Evolutionary conservation across 2,888 invertebrate species (phyloP).

Genomic region (Lingula anatina): DNA sequence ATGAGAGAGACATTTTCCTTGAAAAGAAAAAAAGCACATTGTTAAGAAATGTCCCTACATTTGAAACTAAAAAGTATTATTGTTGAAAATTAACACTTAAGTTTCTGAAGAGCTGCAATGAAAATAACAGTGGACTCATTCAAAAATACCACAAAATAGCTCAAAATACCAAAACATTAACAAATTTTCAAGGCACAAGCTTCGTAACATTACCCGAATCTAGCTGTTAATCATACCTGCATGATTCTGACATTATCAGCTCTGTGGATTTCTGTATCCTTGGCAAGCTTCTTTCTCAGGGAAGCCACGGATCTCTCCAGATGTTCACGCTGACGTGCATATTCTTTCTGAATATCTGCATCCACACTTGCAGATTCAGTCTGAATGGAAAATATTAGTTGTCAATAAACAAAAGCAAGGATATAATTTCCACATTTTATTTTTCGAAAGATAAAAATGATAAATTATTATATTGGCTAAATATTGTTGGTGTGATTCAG

Average conservation of each 20-base stretch:
- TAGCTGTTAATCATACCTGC: no score
- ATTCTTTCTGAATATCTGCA: slow-evolving; percentile 55
- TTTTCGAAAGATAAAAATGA: no score
- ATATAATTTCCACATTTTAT: no score
- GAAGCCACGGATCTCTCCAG: slow-evolving; percentile 66
- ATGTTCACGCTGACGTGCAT: slow-evolving; percentile 70
- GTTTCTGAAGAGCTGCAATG: not conserved
- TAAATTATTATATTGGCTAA: no score
- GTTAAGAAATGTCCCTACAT: not conserved
- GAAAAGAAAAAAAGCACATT: slow-evolving; percentile 27
- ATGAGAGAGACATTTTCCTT: slow-evolving; percentile 74
- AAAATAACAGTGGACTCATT: not conserved
- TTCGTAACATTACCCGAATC: no score
- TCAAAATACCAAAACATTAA: no score
- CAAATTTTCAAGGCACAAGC: no score
- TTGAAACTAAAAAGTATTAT: no score
- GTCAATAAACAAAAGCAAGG: no score
- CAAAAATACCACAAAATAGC: no score
- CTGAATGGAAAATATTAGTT: slow-evolving; percentile 10
- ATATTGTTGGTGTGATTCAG: no score
- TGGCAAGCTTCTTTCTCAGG: slow-evolving; percentile 55
- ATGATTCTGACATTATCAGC: slow-evolving; percentile 64
- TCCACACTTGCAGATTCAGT: slow-evolving; percentile 51
- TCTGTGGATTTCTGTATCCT: slow-evolving; percentile 53
- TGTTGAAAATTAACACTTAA: not conserved